Evolutionary conservation across 2,113 vertebrate species (phyloP), one percentile per base, ranked within the genome.

Genomic region (Alectura lathami): DNA sequence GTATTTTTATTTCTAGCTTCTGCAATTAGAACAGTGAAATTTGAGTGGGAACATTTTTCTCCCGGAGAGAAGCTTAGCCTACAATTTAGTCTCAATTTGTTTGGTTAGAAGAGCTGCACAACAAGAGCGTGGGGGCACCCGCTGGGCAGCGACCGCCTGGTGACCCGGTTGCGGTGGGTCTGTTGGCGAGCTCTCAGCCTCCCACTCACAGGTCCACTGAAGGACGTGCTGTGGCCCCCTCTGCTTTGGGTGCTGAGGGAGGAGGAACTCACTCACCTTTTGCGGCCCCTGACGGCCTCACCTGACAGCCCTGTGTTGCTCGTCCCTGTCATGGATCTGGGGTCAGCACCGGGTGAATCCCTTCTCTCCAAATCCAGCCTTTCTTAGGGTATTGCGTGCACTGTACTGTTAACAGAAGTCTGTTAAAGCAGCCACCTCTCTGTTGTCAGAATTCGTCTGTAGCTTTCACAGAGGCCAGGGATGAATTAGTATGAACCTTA

Each of bases 1-100:
- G 86, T 94, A 88, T 90, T 96, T 97, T 93, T 94, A 88, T 86
- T 91, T 93, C 85, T 75, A 86, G 79, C 88, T 96, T 96, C 94
- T 96, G 76, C 85, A 96, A 81, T 93, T 91, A 95, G 91, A 95
- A 95, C 59, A 78, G 86, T 45, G 60, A 93, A 94, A 94, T 94
- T 83, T 81, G 91, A 94, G 88, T 95, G 83, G 92, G 85, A 88
- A 82, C 43, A 13, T 78, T 91, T 78, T 91, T 86, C 60, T 90
- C 81, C 80, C 64, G 74, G 56, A 83, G 69, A 42, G 90, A 88
- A 72, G 12, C 73, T 88, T 81, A 94, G 90, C 73, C 73, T 88
- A 69, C 83, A 83, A 91, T 89, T 95, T 91, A 83, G 24, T 51
- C 45, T 90, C 80, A 72, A 53, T 81, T 64, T 64, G n/a, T 84